Conservation (phyloP, 1,140 invertebrate genomes). For the Diabrotica virgifera region DNA sequence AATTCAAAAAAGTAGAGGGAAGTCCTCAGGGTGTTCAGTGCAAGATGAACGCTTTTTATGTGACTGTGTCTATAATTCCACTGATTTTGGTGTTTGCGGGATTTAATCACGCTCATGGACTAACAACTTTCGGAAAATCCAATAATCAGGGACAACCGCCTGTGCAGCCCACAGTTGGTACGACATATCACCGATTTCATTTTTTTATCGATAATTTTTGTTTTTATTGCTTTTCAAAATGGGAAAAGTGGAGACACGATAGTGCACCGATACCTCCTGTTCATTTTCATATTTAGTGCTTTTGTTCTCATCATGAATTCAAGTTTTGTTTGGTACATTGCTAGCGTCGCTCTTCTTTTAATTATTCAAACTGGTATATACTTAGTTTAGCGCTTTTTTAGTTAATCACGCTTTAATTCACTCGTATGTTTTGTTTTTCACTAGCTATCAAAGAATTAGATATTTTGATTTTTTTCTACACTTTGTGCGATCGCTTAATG, state of each 20-base stretch:
- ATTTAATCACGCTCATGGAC: conserved; percentile 47
- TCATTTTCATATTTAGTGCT: background rate
- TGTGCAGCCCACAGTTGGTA: conserved; percentile 28
- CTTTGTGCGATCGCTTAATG: too few species aligned
- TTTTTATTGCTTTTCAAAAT: background rate
- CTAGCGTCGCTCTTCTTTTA: background rate
- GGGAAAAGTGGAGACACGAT: background rate
- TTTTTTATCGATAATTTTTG: conserved; percentile 16
- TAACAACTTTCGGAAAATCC: conserved; percentile 46
- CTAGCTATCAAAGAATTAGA: too few species aligned
- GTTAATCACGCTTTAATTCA: too few species aligned
- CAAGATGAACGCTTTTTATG: conserved; percentile 47
- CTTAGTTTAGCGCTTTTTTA: too few species aligned
- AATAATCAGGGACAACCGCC: conserved; percentile 30
- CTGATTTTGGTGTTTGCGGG: conserved; percentile 44
- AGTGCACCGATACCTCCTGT: background rate
- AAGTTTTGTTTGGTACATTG: background rate
- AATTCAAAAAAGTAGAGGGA: conserved; percentile 15
- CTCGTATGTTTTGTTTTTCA: too few species aligned
- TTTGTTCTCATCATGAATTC: conserved; percentile 7
- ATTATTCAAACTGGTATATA: background rate
- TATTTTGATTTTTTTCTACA: too few species aligned
- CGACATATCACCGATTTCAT: conserved; percentile 16
- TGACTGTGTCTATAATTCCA: conserved; percentile 47
- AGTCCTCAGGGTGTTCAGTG: conserved; percentile 10